These are phyloP conservation scores for Amiota communis DNA, from an alignment of 2,888 invertebrate species.

Conservation along the genomic window DNA sequence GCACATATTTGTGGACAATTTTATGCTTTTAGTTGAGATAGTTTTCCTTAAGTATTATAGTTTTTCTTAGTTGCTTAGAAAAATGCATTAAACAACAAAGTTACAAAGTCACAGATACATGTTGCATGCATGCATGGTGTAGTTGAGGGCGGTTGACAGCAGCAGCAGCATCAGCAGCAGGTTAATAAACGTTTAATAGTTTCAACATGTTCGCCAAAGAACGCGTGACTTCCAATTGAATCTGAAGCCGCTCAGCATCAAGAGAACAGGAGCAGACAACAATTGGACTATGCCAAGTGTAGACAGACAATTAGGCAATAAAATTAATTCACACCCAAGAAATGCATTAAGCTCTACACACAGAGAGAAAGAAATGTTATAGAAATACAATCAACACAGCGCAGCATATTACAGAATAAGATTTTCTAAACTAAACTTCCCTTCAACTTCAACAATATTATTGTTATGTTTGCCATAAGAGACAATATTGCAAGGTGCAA, in stretches of 20 bases:
- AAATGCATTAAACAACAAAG: slow-evolving; percentile 16
- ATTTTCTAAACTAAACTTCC: background rate
- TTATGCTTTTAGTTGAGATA: too few relatives aligned
- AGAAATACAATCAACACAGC: slow-evolving; percentile 6
- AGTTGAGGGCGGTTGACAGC: slow-evolving; percentile 10
- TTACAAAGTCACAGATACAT: background rate
- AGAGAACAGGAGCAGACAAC: too few relatives aligned
- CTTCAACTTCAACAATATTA: background rate
- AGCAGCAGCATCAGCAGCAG: slow-evolving; percentile 49
- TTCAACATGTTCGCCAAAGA: slow-evolving; percentile 65
- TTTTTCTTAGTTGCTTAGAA: background rate
- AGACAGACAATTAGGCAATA: slow-evolving; percentile 66
- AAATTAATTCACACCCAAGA: slow-evolving; percentile 69
- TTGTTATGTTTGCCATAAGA: background rate
- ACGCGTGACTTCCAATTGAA: slow-evolving; percentile 18
- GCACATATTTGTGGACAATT: too few relatives aligned
- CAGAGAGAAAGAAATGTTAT: slow-evolving; percentile 24
- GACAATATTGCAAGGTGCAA: slow-evolving; percentile 40
- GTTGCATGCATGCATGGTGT: background rate
- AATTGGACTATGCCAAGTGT: slow-evolving; percentile 24
- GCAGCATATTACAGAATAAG: slow-evolving; percentile 1
- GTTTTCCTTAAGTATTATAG: background rate
- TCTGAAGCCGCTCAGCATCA: too few relatives aligned
- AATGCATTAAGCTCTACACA: slow-evolving; percentile 51
- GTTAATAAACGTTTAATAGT: slow-evolving; percentile 70